Evolutionary conservation across 2,113 vertebrate species (phyloP).

Genomic region (Daphoenositta chrysoptera): DNA sequence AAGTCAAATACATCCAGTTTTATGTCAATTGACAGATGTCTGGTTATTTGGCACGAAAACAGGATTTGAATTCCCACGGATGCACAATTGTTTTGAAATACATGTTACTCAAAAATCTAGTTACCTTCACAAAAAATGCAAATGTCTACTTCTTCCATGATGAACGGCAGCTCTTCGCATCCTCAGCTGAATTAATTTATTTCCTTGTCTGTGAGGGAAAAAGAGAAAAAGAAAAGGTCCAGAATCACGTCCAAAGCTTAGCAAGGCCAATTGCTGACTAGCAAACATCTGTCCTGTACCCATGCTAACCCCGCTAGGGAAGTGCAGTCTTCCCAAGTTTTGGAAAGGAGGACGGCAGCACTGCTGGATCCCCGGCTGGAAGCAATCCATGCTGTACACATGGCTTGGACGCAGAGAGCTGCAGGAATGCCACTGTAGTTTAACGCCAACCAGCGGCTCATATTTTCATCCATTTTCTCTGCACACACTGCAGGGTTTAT

Average conservation of each 20-base stretch:
- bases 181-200: neutral
- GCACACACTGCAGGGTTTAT: conserved; percentile 30
- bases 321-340: neutral
- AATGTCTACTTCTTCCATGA: neutral
- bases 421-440: neutral
- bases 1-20: neutral
- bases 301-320: neutral
- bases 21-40: conserved; percentile 22
- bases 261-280: neutral
- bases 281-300: conserved; percentile 20
- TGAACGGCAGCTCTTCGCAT: neutral
- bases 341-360: neutral
- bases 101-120: neutral
- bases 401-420: neutral
- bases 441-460: neutral
- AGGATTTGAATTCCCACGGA: neutral
- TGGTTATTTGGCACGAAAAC: neutral
- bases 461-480: conserved; percentile 7
- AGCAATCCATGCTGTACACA: neutral
- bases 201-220: neutral
- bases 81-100: neutral
- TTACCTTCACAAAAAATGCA: neutral
- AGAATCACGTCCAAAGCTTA: neutral
- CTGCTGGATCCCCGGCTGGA: neutral
- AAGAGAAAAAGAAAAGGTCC: neutral